Conservation (phyloP, 2,888 invertebrate species). For the Hypercompe scribonia region DNA sequence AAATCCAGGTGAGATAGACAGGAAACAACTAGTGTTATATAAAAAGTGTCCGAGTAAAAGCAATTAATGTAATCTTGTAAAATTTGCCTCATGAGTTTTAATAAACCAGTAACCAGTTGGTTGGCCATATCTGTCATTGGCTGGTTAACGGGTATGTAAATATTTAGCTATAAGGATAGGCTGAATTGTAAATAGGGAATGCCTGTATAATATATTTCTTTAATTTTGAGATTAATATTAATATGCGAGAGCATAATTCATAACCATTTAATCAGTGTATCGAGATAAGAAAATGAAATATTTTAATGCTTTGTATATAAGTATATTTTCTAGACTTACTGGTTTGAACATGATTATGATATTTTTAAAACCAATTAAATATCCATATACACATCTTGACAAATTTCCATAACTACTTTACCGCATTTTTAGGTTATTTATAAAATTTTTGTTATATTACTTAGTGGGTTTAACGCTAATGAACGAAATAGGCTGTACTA, state of each 20-base stretch:
- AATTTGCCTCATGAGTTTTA: not conserved
- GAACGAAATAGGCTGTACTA: no score
- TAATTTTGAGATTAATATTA: constrained; percentile 54
- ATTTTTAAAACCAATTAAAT: no score
- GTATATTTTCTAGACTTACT: not conserved
- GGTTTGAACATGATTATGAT: not conserved
- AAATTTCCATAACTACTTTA: no score
- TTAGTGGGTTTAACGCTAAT: no score
- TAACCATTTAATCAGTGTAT: not conserved
- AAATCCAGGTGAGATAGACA: not conserved
- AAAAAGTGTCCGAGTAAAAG: not conserved
- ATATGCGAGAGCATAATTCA: constrained; percentile 32
- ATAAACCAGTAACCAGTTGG: not conserved
- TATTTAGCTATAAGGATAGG: constrained; percentile 43
- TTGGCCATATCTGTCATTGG: constrained; percentile 4
- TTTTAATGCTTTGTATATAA: not conserved
- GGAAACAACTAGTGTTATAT: not conserved
- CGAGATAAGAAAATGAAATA: not conserved
- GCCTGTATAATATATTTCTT: constrained; percentile 49
- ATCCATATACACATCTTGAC: no score
- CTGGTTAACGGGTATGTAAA: constrained; percentile 49
- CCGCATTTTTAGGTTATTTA: no score
- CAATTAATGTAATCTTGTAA: not conserved
- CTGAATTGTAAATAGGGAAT: constrained; percentile 43
- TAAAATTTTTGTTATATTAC: no score